A percentile compares a stretch with the other conserved stretches of the same genome.
phyloP scores from a whole-genome alignment of 1,140 invertebrate genomes.

The Ephestia elutella region DNA sequence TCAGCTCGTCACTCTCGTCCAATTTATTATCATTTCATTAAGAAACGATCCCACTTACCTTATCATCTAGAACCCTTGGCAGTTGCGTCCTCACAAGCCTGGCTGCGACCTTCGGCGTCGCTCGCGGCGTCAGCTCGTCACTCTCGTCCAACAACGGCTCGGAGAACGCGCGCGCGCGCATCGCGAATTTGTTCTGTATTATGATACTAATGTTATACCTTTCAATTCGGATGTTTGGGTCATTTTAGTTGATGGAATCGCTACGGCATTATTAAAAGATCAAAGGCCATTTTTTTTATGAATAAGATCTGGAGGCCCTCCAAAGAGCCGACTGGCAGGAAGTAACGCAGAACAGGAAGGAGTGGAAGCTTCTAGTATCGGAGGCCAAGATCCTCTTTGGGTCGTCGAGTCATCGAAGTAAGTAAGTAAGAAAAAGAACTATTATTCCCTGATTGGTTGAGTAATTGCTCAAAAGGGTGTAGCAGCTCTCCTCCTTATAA shows the following conservation, averaged over 20 bases:
- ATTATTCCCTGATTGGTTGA: no score
- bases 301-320: neutral
- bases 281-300: neutral
- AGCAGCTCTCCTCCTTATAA: no score
- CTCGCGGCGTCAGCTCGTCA: conserved; percentile 37
- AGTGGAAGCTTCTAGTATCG: no score
- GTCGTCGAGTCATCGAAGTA: no score
- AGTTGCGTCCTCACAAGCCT: conserved; percentile 43
- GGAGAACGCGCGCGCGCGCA: conserved; percentile 58
- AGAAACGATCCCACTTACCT: conserved; percentile 22
- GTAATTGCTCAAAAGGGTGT: no score
- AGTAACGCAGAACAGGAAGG: no score
- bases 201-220: neutral
- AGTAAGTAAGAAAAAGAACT: no score
- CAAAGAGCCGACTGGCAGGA: no score
- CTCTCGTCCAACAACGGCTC: conserved; percentile 36
- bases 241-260: neutral
- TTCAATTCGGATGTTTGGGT: neutral
- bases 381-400: no score
- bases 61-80: conserved; percentile 34
- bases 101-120: conserved; percentile 39
- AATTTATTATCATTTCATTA: no score
- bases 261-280: neutral
- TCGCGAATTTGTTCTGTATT: conserved; percentile 59
- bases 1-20: no score